phyloP scores from a whole-genome alignment of 2,888 invertebrate genomes.

The Acleris literana region DNA sequence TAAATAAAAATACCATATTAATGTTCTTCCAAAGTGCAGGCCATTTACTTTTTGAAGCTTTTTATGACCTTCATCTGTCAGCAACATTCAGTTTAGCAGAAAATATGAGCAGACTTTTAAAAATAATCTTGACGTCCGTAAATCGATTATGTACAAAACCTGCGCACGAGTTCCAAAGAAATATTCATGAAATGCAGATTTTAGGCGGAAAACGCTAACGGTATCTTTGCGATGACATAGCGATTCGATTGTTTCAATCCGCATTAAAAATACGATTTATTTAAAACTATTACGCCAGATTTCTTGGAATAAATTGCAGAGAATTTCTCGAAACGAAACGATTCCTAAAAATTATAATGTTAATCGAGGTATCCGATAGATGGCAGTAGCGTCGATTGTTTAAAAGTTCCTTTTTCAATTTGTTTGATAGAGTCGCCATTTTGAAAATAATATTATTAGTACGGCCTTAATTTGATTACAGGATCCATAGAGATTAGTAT shows the following conservation, averaged over 20 bases:
- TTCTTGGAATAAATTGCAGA: constrained; percentile 22
- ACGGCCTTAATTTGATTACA: too few species aligned
- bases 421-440: too few species aligned
- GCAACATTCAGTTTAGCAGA: neutral
- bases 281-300: constrained; percentile 27
- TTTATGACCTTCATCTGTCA: neutral
- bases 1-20: too few species aligned
- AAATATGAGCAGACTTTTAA: neutral
- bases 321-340: constrained; percentile 11
- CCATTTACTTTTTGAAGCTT: too few species aligned
- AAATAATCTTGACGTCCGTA: neutral
- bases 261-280: constrained; percentile 17
- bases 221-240: constrained; percentile 16
- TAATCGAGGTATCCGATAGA: too few species aligned
- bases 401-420: too few species aligned
- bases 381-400: too few species aligned
- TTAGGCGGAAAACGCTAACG: constrained; percentile 28
- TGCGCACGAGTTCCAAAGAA: constrained; percentile 1
- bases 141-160: neutral
- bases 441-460: too few species aligned
- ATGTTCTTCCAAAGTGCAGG: too few species aligned
- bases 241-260: constrained; percentile 31
- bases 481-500: too few species aligned
- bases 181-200: constrained; percentile 28
- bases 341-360: neutral